phyloP scores from a whole-genome alignment of 2,113 vertebrate genomes.

The Dascyllus trimaculatus region DNA sequence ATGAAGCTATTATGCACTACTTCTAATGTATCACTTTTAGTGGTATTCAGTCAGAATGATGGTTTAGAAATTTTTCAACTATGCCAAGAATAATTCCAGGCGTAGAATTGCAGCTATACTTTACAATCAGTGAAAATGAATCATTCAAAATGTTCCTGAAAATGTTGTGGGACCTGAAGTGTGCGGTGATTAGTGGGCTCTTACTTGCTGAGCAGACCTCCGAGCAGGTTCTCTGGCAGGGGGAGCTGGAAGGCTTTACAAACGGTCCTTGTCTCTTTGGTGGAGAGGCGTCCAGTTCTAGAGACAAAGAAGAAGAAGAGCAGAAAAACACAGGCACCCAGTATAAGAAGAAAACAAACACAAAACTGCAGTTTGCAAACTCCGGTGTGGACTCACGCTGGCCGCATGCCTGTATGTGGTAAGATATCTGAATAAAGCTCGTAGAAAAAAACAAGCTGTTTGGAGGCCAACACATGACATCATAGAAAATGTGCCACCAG shows the following conservation, averaged over 20 bases:
- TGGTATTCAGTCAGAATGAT: not conserved
- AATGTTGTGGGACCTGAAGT: not conserved
- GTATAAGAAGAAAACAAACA: not conserved
- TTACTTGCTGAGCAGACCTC: constrained; percentile 86
- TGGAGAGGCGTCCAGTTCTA: constrained; percentile 87
- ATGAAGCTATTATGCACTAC: not conserved
- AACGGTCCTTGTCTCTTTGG: constrained; percentile 82
- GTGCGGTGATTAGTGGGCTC: constrained; percentile 34
- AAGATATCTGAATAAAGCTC: too few species aligned
- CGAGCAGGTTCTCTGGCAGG: constrained; percentile 85
- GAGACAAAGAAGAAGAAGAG: constrained; percentile 21
- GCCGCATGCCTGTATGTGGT: too few species aligned
- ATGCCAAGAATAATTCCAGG: constrained; percentile 26
- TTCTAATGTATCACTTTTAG: not conserved
- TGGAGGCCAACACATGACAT: too few species aligned
- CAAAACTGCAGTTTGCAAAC: too few species aligned
- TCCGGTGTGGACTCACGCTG: too few species aligned
- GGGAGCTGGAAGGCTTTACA: constrained; percentile 90
- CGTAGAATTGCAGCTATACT: not conserved
- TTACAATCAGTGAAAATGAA: constrained; percentile 24
- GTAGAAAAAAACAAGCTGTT: too few species aligned
- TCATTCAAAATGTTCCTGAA: not conserved
- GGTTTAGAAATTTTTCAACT: not conserved
- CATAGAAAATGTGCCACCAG: not conserved
- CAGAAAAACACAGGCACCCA: constrained; percentile 1